Evolutionary conservation across 2,888 invertebrate species (phyloP), one percentile per base, ranked within the genome.

Genomic region (Eudemis profundana): DNA sequence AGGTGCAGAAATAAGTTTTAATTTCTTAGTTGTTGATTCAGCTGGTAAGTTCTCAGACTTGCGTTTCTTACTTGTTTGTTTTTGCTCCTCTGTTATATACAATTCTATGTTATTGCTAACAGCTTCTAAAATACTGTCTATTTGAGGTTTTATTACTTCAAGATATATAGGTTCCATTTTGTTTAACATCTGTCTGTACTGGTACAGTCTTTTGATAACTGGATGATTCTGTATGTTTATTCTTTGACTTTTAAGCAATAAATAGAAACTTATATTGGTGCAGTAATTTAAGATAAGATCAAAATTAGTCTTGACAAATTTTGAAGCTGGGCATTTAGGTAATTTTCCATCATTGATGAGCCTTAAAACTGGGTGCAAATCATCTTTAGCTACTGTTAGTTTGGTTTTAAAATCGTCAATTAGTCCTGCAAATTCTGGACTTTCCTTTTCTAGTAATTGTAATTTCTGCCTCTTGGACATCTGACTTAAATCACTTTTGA

Each of bases 191-290:
- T 96, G 94, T 68, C 95, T 93, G 77, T 96, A 96, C 79, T 97
- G 96, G 66, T 96, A 95, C 57, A 99, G 90, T 69, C 97, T 93
- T 81, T 97, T 96, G 46, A 97, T 94, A 12, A 98, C 95, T n/a
- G 99, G 98, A 92, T 99, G 99, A 73, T 95, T 95, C 76, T 95
- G 94, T 19, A 97, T 93, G 61, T 94, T 93, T 19, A 93, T 87
- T 74, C 94, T 95, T 78, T 95, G 95, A 61, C 96, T 94, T 92
- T 98, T 98, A 14, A 98, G 86, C 73, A 97, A 93, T 72, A 98
- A 84, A 85, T 98, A 98, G 87, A 97, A 97, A 53, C 95, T 94
- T 40, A 98, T 95, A 82, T 98, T 98, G 19, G 95, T 94, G 74
- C 96, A 96, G 81, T 98, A 98, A 81, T 97, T 97, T 79, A 93